Conservation (phyloP, 2,888 invertebrate species). For the Lasioglossum morio region DNA sequence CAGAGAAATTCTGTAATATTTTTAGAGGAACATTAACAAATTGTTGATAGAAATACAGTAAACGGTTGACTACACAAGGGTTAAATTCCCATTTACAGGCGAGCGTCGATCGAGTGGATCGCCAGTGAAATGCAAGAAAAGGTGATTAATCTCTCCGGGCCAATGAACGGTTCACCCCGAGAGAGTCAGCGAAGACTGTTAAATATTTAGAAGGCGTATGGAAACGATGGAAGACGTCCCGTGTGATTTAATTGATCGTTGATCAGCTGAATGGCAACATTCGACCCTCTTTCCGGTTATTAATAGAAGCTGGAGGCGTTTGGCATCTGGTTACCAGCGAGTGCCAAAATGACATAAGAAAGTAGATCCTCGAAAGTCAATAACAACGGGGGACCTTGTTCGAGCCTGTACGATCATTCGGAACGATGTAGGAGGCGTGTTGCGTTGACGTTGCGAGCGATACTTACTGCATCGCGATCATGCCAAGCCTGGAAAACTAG, state of each 20-base stretch:
- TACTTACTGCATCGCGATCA: slow-evolving; percentile 80
- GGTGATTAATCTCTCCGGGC: neutral
- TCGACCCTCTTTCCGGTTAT: slow-evolving; percentile 51
- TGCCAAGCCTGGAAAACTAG: slow-evolving; percentile 75
- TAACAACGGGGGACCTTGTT: slow-evolving; percentile 27
- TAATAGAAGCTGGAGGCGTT: slow-evolving; percentile 52
- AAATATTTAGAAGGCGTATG: neutral
- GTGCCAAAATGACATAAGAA: slow-evolving; percentile 43
- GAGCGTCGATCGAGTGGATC: neutral
- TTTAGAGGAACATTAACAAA: no score
- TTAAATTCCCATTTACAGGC: neutral
- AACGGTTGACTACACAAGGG: no score
- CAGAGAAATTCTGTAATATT: no score
- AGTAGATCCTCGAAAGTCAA: slow-evolving; percentile 33
- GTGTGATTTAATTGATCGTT: slow-evolving; percentile 40
- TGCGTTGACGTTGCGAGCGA: slow-evolving; percentile 49
- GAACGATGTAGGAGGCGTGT: slow-evolving; percentile 5
- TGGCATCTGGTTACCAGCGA: slow-evolving; percentile 43
- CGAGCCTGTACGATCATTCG: neutral
- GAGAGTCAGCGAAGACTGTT: neutral
- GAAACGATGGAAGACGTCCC: neutral
- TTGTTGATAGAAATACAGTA: no score
- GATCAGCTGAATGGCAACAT: slow-evolving; percentile 37
- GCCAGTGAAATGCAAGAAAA: neutral
- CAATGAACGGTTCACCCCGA: neutral